Evolutionary conservation across 2,888 invertebrate species (phyloP).

Genomic region (Xestia ashworthii): DNA sequence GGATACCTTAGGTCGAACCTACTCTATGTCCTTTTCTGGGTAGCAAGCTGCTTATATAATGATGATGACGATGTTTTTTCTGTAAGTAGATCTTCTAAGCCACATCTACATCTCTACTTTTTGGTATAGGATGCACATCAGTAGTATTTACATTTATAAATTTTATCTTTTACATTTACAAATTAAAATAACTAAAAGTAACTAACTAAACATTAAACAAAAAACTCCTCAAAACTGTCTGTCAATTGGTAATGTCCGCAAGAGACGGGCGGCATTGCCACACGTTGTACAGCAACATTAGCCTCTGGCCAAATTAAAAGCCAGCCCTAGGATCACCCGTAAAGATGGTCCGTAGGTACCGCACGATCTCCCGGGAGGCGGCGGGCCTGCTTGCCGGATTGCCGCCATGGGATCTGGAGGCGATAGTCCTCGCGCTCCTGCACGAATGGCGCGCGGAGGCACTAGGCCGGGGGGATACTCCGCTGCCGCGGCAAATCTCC

Average conservation of each 20-base stretch:
- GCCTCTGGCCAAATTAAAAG: neutral
- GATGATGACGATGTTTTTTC: neutral
- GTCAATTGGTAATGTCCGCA: neutral
- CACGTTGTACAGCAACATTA: too few species aligned
- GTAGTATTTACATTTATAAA: neutral
- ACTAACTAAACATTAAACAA: neutral
- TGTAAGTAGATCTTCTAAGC: neutral
- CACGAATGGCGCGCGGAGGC: too few species aligned
- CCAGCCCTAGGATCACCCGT: too few species aligned
- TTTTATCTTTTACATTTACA: neutral
- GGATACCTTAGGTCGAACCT: neutral
- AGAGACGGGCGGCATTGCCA: neutral
- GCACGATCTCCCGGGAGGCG: too few species aligned
- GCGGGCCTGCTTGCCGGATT: too few species aligned
- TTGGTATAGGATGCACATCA: neutral
- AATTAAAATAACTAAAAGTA: neutral
- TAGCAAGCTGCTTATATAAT: neutral
- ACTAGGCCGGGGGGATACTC: too few species aligned
- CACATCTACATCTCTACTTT: neutral
- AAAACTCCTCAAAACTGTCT: neutral
- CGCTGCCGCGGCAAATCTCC: too few species aligned
- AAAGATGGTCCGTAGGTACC: too few species aligned
- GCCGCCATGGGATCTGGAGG: too few species aligned
- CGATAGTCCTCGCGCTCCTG: too few species aligned
- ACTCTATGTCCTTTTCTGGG: neutral